Evolutionary conservation across 2,113 vertebrate genomes (phyloP), one percentile per base, ranked within the genome.

Genomic region (Nanger granti): DNA sequence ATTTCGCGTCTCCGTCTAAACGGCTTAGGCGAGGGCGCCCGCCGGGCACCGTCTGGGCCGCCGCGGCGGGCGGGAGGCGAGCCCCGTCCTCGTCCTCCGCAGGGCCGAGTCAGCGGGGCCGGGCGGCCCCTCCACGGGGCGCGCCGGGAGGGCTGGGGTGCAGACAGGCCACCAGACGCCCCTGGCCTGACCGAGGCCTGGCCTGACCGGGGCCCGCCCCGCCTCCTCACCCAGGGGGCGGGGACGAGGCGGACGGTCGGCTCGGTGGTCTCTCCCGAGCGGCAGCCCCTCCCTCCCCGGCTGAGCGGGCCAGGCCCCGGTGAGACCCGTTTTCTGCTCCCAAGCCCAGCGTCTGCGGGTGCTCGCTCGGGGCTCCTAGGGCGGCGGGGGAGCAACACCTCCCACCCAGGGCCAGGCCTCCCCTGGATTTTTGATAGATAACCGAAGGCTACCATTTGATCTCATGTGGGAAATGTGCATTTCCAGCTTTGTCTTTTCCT

Each of bases 1-100:
- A 93, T 59, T 66, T 66, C 96, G 96, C 94, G 73, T 95, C 97
- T 98, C 94, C 92, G 49, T 49, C 3, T 49, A 34, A 59, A 80
- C 2, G 86, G 90, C 49, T 52, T 89, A 9, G 17, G 34, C 0
- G 6, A 64, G 95, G 93, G 91, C 97, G 96, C 37, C 3, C 1
- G 55, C 64, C n/a, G 97, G 89, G 87, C 91, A 97, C 59, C 11
- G 83, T 97, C 97, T 96, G 86, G 91, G 59, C 57, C 9, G 6
- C 54, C 29, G 9, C 24, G n/a, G 26, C 60, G 28, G 31, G 4
- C 34, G 66, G 10, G 49, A 18, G 55, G 29, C 5, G 57, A 28
- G 13, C 83, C 28, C 5, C 4, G 17, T 31, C 47, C 24, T 44
- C 73, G 73, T 7, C 37, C 9, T n/a, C 49, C 7, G 2, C 20